phyloP scores from a whole-genome alignment of 2,797 vertebrate species.

The Lepilemur septentrionalis region DNA sequence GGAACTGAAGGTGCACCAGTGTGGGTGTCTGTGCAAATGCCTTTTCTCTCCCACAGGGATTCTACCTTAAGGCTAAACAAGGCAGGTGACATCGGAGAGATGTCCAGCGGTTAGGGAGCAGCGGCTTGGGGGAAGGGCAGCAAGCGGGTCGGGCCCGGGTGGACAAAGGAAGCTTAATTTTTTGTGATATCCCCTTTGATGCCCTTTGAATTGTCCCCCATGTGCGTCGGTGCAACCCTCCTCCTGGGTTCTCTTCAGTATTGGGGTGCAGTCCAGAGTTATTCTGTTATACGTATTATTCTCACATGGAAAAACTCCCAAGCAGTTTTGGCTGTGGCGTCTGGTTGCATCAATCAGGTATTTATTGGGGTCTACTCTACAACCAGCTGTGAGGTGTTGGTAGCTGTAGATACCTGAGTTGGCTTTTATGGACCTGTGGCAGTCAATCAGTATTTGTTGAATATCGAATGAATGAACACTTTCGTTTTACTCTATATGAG shows the following conservation, averaged over 20 bases:
- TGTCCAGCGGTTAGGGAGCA: no score
- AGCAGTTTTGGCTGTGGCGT: not conserved
- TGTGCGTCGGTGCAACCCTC: not conserved
- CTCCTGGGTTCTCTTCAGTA: rapidly evolving
- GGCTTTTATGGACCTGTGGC: not conserved
- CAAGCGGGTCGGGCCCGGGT: not conserved
- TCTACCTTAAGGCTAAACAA: not conserved
- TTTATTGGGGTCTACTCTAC: not conserved
- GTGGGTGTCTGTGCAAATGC: not conserved
- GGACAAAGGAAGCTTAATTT: not conserved
- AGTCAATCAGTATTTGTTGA: not conserved
- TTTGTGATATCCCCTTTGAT: no score
- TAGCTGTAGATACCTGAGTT: not conserved
- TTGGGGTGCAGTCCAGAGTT: no score
- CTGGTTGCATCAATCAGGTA: not conserved
- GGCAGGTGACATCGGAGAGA: not conserved
- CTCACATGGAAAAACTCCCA: not conserved
- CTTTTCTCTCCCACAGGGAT: not conserved
- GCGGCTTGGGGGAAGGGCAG: not conserved
- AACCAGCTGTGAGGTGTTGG: not conserved
- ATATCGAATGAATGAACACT: not conserved
- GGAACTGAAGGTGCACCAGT: rapidly evolving
- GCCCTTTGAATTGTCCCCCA: not conserved
- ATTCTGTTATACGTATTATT: no score
- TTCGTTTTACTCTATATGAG: not conserved